Evolutionary conservation across 2,797 vertebrate genomes (phyloP).

Genomic region (Philypnodon macrostomus): DNA sequence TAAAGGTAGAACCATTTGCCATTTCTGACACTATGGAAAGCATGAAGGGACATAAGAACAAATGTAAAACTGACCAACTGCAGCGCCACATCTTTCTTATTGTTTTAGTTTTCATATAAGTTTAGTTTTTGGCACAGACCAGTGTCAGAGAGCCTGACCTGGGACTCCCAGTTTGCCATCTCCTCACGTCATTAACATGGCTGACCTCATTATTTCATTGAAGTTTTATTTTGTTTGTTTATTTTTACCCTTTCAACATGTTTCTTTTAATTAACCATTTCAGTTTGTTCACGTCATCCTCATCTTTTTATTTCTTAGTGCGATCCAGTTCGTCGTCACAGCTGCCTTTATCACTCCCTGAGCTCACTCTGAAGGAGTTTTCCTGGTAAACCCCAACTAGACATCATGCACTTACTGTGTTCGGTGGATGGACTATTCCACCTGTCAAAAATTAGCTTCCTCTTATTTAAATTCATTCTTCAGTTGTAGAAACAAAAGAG

Average conservation of each 20-base stretch:
- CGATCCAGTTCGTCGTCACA: slow-evolving; percentile 78
- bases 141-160: slow-evolving; percentile 35
- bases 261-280: slow-evolving; percentile 53
- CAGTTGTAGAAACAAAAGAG: slow-evolving; percentile 70
- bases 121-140: slow-evolving; percentile 41
- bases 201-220: slow-evolving; percentile 45
- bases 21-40: slow-evolving; percentile 76
- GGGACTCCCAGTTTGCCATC: slow-evolving; percentile 24
- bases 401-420: slow-evolving; percentile 69
- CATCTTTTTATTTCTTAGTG: slow-evolving; percentile 58
- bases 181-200: slow-evolving; percentile 22
- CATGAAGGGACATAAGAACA: slow-evolving; percentile 74
- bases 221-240: slow-evolving; percentile 79
- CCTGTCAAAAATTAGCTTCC: slow-evolving; percentile 64
- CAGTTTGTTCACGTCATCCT: slow-evolving; percentile 14
- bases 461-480: slow-evolving; percentile 77
- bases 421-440: slow-evolving; percentile 58
- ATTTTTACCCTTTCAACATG: slow-evolving; percentile 59
- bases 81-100: slow-evolving; percentile 68
- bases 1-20: slow-evolving; percentile 69
- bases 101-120: slow-evolving; percentile 22
- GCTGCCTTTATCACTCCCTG: slow-evolving; percentile 69
- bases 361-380: slow-evolving; percentile 62
- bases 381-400: slow-evolving; percentile 65
- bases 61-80: slow-evolving; percentile 70